These are phyloP conservation scores for Drosophila baimaii DNA, from an alignment of 1,140 invertebrate genomes.

Conservation along the genomic window DNA sequence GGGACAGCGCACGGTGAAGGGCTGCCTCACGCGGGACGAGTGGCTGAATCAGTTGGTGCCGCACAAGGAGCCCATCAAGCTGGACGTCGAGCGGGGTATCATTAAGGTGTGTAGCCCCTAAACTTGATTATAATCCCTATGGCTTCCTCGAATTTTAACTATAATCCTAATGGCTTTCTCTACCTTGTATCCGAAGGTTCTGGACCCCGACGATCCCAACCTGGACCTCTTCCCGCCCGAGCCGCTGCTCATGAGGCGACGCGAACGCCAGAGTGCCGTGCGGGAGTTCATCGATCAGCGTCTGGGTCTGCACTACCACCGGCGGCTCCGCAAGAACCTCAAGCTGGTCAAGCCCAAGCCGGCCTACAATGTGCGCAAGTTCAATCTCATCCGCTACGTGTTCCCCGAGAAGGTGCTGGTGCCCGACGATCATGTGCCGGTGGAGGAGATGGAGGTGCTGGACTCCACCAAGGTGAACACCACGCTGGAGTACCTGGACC, in stretches of 20 bases:
- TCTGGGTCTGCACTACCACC: slow-evolving; percentile 73
- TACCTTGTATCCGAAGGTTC: no score
- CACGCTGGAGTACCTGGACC: slow-evolving; percentile 63
- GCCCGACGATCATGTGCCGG: slow-evolving; percentile 30
- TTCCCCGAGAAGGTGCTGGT: slow-evolving; percentile 64
- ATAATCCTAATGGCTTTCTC: no score
- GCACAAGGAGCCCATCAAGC: slow-evolving; percentile 70
- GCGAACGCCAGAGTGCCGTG: slow-evolving; percentile 60
- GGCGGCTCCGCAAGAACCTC: slow-evolving; percentile 69
- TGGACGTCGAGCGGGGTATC: slow-evolving; percentile 75
- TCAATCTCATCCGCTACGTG: slow-evolving; percentile 79
- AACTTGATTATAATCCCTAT: background rate
- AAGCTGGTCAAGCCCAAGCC: slow-evolving; percentile 69
- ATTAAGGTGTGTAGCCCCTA: slow-evolving; percentile 36
- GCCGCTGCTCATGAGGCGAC: slow-evolving; percentile 32
- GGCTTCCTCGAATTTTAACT: no score
- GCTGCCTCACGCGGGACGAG: slow-evolving; percentile 74
- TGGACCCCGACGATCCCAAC: slow-evolving; percentile 72
- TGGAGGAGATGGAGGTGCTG: slow-evolving; percentile 52
- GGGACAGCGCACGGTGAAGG: slow-evolving; percentile 69
- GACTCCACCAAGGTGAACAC: slow-evolving; percentile 61
- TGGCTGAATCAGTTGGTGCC: slow-evolving; percentile 77
- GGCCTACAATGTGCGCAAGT: slow-evolving; percentile 68
- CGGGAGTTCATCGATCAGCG: slow-evolving; percentile 62
- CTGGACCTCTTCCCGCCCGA: slow-evolving; percentile 67